phyloP scores from a whole-genome alignment of 2,797 vertebrate species.

The Eleutherodactylus coqui region DNA sequence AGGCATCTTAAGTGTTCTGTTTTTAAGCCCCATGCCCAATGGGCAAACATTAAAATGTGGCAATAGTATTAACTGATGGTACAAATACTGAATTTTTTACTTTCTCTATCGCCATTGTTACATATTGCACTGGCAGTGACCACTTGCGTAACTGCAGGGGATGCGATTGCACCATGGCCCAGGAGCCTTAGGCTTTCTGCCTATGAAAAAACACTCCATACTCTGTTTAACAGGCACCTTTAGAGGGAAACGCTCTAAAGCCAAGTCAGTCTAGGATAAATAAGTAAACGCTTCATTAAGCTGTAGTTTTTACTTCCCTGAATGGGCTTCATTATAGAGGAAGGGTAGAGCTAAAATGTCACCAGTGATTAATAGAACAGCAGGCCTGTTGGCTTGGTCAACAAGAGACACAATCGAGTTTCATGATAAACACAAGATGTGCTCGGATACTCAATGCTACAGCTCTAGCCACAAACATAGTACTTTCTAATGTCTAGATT shows the following conservation, averaged over 20 bases:
- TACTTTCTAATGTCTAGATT: not conserved
- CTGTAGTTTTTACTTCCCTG: slow-evolving; percentile 47
- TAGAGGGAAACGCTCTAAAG: slow-evolving; percentile 11
- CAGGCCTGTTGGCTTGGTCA: not conserved
- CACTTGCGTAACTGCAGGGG: no score
- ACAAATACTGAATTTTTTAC: no score
- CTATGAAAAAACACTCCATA: not conserved
- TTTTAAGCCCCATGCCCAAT: no score
- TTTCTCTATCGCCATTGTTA: no score
- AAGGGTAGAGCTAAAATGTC: slow-evolving; percentile 40
- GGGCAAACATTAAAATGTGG: no score
- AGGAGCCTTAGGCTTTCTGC: not conserved
- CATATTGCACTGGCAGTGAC: no score
- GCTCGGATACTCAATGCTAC: not conserved
- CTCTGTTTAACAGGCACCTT: not conserved
- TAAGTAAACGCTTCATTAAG: slow-evolving; percentile 49
- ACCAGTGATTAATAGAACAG: slow-evolving; percentile 46
- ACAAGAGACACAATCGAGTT: slow-evolving; percentile 8
- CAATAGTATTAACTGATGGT: no score
- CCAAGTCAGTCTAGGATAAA: slow-evolving; percentile 39
- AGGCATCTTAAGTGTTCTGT: no score
- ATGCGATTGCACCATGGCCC: no score
- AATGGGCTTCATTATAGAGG: slow-evolving; percentile 28
- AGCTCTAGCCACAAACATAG: not conserved
- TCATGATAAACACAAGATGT: slow-evolving; percentile 25